Base-by-base conservation (phyloP, 2,797 vertebrate genomes). In the Tamandua tetradactyla region DNA sequence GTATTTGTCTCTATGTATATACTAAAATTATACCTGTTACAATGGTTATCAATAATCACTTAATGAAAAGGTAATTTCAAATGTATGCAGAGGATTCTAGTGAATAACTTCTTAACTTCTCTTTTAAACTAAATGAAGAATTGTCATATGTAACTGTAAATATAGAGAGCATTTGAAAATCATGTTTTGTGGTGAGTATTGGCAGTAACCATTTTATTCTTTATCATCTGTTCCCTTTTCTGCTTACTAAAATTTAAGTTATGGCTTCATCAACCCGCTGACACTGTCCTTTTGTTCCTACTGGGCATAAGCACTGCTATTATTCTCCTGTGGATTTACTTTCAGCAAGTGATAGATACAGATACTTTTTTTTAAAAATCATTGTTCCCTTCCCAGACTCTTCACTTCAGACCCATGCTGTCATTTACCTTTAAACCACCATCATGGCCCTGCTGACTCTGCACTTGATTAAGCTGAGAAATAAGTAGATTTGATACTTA, bases 401-500 rank as follows among this genome's bases (percentile, higher is more conserved):
- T 95, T 92, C 93, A 64, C 35, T 87, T 94, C 84, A 89, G 78
- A 62, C 66, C 92, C 64, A 52, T 59, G 85, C 80, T 92, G 76
- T 97, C 93, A 93, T 91, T 98, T 93, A 90, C 96, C 85, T 96
- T 97, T 68, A 68, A 84, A 90, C 86, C 76, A 83, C 49, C 74
- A 40, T n/a, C 3, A 20, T 5, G 74, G 83, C 83, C 37, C 69
- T 96, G 96, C 97, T 98, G 97, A 98, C 75, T 96, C 11, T 78
- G 96, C 95, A 94, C 59, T 96, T 93, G 78, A 47, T 81, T 89
- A 35, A 72, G 92, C 90, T 94, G 76, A 97, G 92, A 97, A 97
- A 91, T 96, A 96, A 98, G 90, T 0, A 14, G 3, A 91, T 98
- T 94, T 98, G 97, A 97, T 95, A 93, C 94, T 96, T 89, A 96